Evolutionary conservation across 2,797 vertebrate genomes (phyloP), one percentile per base, ranked within the genome.

Genomic region (Menidia menidia): DNA sequence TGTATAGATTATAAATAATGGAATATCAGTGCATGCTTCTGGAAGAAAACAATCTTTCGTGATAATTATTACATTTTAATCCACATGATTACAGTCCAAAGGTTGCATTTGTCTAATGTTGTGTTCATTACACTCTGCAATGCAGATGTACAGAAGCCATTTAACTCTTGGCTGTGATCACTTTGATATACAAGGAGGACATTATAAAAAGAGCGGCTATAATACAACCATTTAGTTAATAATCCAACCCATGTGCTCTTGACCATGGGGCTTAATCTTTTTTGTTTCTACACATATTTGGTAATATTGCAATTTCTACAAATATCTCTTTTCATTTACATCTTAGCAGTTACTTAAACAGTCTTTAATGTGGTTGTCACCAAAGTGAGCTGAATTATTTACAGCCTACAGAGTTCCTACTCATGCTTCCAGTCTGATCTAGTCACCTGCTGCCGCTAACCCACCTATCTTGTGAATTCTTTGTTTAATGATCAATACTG

Each of bases 331-430:
- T 19, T 35, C 0, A 44, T 48, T n/a, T 60, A 64, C 47, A 66
- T 31, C 2, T 59, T 35, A 25, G 1, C 51, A 54, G 56, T 80
- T 77, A 62, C 13, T 75, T 83, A 71, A 31, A 62, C 71, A 19
- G 57, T 2, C 9, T 81, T 81, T 71, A 60, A 60, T 76, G 9
- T 68, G 31, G 64, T 70, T 66, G 43, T 75, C 18, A 67, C 31
- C 71, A 35, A 48, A 74, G 57, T 58, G 1, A 54, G 53, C 50
- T 58, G 9, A 52, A 71, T 64, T 47, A n/a, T 9, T 71, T 69
- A 68, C 60, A 71, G 56, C 42, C 65, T 14, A 63, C 30, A 50
- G 18, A 68, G 47, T 60, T 75, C 18, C 61, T 68, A 51, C n/a
- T 62, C 67, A 65, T 45, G 56, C 43, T 14, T 52, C 42, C 44